phyloP scores from a whole-genome alignment of 2,797 vertebrate genomes.

The Coluber constrictor region DNA sequence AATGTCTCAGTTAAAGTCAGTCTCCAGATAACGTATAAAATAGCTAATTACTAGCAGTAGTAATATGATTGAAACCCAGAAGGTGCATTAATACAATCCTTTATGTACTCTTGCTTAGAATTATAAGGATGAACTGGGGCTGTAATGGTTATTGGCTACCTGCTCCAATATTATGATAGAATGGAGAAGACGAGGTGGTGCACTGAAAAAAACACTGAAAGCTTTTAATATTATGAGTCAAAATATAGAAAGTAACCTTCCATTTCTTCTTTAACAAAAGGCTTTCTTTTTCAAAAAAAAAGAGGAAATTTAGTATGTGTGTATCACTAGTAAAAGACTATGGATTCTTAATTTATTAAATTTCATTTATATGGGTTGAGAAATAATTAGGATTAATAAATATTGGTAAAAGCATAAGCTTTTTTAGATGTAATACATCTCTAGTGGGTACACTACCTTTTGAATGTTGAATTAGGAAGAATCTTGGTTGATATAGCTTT shows the following conservation, averaged over 20 bases:
- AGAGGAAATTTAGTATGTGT: not conserved
- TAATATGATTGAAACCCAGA: not conserved
- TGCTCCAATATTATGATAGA: not conserved
- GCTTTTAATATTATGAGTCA: not conserved
- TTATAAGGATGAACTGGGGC: not conserved
- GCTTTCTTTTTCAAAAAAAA: not conserved
- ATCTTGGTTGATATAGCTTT: not conserved
- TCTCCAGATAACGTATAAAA: not conserved
- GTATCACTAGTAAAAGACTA: not conserved
- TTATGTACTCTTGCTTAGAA: not conserved
- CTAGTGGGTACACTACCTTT: not conserved
- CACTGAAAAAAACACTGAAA: not conserved
- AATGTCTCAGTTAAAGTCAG: not conserved
- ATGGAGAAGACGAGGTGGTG: not conserved
- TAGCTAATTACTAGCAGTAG: not conserved
- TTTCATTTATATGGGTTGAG: not conserved
- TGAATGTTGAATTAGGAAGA: not conserved
- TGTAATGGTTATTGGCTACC: not conserved
- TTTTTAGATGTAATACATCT: not conserved
- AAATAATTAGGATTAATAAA: not conserved
- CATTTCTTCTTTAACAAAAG: not conserved
- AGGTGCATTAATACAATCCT: not conserved
- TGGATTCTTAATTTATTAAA: not conserved
- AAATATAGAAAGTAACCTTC: not conserved
- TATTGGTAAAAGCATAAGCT: not conserved